These are phyloP conservation scores for Achlya flavicornis DNA, from an alignment of 2,888 invertebrate genomes.

Conservation along the genomic window DNA sequence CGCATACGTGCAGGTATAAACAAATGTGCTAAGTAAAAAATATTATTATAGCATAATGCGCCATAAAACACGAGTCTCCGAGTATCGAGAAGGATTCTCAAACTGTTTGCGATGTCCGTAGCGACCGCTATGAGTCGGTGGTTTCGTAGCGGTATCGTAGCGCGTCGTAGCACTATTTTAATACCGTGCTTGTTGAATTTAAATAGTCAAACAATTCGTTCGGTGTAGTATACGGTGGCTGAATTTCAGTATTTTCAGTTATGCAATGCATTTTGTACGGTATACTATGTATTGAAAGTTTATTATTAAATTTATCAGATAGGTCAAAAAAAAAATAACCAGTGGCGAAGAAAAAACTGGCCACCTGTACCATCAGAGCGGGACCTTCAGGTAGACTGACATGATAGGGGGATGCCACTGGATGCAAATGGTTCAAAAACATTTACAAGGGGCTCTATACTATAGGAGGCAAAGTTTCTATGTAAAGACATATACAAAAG, in stretches of 20 bases:
- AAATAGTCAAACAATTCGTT: neutral
- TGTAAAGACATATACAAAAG: no score
- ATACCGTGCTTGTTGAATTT: conserved; percentile 15
- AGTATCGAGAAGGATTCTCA: conserved; percentile 57
- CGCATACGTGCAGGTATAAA: conserved; percentile 52
- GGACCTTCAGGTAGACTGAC: no score
- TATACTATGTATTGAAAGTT: no score
- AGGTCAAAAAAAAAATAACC: no score
- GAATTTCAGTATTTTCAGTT: neutral
- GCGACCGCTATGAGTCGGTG: conserved; percentile 30
- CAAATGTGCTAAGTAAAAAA: conserved; percentile 83
- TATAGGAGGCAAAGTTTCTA: no score
- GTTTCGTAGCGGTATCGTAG: conserved; percentile 45
- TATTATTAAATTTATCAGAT: no score
- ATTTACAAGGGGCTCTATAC: no score
- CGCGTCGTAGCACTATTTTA: conserved; percentile 34
- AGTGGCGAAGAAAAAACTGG: no score
- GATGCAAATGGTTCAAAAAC: no score
- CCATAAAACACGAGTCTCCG: conserved; percentile 76
- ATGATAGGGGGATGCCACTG: no score
- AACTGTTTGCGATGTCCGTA: conserved; percentile 45
- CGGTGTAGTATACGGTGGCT: neutral
- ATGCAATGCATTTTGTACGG: no score
- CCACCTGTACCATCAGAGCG: no score
- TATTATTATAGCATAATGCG: conserved; percentile 80